Percentiles rank a stretch among this genome's conserved stretches.
phyloP scores from a whole-genome alignment of 1,140 invertebrate species.

The Cyclina sinensis region DNA sequence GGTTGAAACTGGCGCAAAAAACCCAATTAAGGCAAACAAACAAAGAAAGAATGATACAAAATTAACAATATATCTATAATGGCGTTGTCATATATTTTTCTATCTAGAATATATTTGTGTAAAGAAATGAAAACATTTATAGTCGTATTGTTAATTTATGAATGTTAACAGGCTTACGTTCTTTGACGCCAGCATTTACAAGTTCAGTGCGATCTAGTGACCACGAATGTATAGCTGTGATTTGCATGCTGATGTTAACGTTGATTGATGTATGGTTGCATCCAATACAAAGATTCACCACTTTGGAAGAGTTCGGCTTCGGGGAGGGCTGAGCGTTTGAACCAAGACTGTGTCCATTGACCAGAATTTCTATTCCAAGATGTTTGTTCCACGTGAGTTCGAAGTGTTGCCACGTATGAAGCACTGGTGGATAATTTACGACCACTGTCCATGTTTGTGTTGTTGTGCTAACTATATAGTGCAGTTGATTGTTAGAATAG shows the following conservation, averaged over 20 bases:
- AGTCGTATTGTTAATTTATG: too few species aligned
- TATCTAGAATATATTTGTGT: too few species aligned
- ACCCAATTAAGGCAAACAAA: too few species aligned
- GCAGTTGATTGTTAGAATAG: slow-evolving; percentile 21
- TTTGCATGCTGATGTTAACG: slow-evolving; percentile 47
- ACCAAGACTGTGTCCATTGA: slow-evolving; percentile 50
- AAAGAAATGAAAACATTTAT: too few species aligned
- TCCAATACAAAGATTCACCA: slow-evolving; percentile 40
- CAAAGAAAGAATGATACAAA: too few species aligned
- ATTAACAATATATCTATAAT: too few species aligned
- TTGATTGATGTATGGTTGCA: slow-evolving; percentile 29
- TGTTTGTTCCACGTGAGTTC: slow-evolving; percentile 58
- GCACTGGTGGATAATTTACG: slow-evolving; percentile 29
- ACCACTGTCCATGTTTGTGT: slow-evolving; percentile 49
- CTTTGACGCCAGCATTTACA: slow-evolving; percentile 36
- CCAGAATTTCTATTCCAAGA: slow-evolving; percentile 43
- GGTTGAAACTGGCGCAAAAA: too few species aligned
- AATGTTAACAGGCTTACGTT: slow-evolving; percentile 29
- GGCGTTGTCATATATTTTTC: too few species aligned
- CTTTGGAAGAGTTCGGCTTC: not conserved
- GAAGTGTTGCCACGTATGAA: slow-evolving; percentile 57
- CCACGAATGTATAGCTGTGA: slow-evolving; percentile 50
- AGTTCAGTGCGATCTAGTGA: slow-evolving; percentile 53
- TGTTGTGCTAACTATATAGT: slow-evolving; percentile 47
- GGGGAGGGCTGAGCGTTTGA: slow-evolving; percentile 11